Evolutionary conservation across 64 coral and sea anemone species (phyloP).

Genomic region (Pachyseris speciosa): DNA sequence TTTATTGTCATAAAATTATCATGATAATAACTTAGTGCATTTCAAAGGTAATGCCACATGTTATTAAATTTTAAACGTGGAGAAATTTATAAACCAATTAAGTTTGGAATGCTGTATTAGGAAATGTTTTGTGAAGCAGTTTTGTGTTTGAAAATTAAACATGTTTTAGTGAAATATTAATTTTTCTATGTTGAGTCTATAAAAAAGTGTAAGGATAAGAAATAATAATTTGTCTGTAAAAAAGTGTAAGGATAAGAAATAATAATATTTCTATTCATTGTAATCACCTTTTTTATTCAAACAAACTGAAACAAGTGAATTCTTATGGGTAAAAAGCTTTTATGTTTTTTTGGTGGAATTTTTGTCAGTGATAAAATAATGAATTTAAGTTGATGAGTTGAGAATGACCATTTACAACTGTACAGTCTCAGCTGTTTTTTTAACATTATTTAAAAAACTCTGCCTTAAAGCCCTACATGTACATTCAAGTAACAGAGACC

Average conservation of each 20-base stretch:
- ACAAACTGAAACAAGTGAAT: not conserved
- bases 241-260: too few species aligned
- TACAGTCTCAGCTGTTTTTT: too few species aligned
- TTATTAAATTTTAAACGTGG: constrained; percentile 11
- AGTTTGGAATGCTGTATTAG: not conserved
- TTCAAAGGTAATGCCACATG: not conserved
- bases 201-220: too few species aligned
- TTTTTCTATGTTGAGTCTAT: too few species aligned
- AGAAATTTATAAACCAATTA: not conserved
- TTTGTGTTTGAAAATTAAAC: not conserved
- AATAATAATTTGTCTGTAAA: too few species aligned
- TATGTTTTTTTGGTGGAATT: not conserved
- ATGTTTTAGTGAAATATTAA: not conserved
- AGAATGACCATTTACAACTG: too few species aligned
- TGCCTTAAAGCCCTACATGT: too few species aligned
- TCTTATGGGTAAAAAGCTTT: not conserved
- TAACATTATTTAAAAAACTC: too few species aligned
- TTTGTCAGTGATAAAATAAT: not conserved
- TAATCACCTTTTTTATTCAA: not conserved
- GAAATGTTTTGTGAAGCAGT: not conserved
- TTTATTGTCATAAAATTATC: not conserved
- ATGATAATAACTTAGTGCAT: not conserved
- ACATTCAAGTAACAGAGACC: too few species aligned
- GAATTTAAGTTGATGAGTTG: too few species aligned
- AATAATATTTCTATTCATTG: not conserved